Conservation (phyloP, 2,113 vertebrate genomes). For the Perca flavescens region DNA sequence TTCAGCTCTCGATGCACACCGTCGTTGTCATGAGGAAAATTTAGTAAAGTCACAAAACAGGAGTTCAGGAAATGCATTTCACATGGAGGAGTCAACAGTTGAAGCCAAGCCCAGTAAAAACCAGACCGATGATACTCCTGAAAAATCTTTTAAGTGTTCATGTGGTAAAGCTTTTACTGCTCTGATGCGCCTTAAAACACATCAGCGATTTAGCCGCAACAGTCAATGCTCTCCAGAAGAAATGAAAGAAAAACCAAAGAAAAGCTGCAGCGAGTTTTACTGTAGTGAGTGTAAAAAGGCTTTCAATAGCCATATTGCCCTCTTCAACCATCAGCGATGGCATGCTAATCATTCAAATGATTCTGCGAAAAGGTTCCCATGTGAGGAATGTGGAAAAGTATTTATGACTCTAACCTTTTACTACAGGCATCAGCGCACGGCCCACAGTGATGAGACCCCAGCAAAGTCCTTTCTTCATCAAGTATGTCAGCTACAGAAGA, state of each 20-base stretch:
- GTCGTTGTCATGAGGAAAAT: constrained; percentile 85
- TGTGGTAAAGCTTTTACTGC: constrained; percentile 82
- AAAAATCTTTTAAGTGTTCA: constrained; percentile 73
- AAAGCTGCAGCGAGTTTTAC: constrained; percentile 58
- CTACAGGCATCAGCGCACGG: constrained; percentile 79
- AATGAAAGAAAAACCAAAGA: constrained; percentile 74
- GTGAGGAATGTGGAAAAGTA: constrained; percentile 82
- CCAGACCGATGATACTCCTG: constrained; percentile 27
- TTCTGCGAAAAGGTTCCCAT: constrained; percentile 66
- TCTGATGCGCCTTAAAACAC: constrained; percentile 77
- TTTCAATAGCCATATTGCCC: constrained; percentile 74
- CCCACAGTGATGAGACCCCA: constrained; percentile 77
- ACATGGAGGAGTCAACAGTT: constrained; percentile 24
- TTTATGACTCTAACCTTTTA: constrained; percentile 81
- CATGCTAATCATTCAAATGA: constrained; percentile 71
- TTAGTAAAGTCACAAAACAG: constrained; percentile 76
- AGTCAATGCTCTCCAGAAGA: constrained; percentile 68
- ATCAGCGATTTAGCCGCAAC: constrained; percentile 81
- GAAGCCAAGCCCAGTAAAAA: constrained; percentile 49
- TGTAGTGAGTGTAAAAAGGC: constrained; percentile 81
- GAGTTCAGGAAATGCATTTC: constrained; percentile 49
- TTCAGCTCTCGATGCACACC: constrained; percentile 87
- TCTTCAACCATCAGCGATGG: constrained; percentile 82
- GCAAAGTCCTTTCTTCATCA: constrained; percentile 86
- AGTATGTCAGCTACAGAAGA: constrained; percentile 85